Base-by-base conservation (phyloP, 2,113 vertebrate genomes). In the Amphiprion percula region DNA sequence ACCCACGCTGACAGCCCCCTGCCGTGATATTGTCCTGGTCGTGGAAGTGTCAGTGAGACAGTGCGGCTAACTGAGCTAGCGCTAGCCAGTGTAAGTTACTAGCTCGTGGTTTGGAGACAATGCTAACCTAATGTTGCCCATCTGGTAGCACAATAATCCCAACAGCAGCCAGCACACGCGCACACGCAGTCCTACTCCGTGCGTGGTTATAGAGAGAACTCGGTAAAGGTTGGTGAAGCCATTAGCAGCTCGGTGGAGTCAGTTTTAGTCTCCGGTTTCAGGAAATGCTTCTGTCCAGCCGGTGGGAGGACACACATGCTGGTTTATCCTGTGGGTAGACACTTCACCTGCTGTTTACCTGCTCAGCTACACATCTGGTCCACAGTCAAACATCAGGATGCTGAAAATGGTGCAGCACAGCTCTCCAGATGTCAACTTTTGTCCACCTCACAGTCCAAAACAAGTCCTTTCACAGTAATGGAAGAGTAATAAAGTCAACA, bases 11-110 rank as follows among this genome's bases (percentile, higher is more conserved):
- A 46, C 86, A 81, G 55, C 19, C 7, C 33, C 0, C 26, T 64
- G 49, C 44, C 7, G 21, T 65, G 17, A 37, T 53, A n/a, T 24
- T 54, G 17, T 23, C 12, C 9, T 60, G 62, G 17, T 47, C 14
- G 44, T 30, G 12, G 10, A 64, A 21, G 30, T 71, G 78, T 70
- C 74, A 82, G 49, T 44, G 37, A 69, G 46, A 61, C 76, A 77
- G 15, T 50, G 47, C 4, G 74, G 87, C 88, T 89, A 87, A 80
- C 62, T 68, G 60, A 4, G 91, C 90, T 90, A 91, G 65, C 70
- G 76, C 67, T 91, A 91, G 86, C 91, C 64, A 37, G 41, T 52
- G 67, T 17, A 79, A 89, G 71, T 87, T 73, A 81, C 49, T 83
- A 87, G 88, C 88, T 72, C 86, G 52, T 62, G 69, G 33, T 73